These are phyloP conservation scores for Meteorus cinctellus DNA, from an alignment of 2,888 invertebrate species.

Conservation along the genomic window DNA sequence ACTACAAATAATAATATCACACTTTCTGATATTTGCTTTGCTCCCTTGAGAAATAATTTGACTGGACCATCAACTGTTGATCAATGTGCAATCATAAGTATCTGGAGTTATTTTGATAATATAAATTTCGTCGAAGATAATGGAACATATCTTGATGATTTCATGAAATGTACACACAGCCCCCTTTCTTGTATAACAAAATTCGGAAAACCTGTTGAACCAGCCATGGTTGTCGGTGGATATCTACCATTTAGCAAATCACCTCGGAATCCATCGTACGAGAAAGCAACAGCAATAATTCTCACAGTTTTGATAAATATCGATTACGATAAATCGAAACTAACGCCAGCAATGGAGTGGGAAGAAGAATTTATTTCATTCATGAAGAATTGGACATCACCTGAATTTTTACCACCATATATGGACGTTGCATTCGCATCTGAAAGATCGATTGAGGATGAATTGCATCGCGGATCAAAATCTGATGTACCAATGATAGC, in stretches of 20 bases:
- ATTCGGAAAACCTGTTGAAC: conserved; percentile 95
- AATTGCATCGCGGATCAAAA: conserved; percentile 91
- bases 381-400: conserved; percentile 85
- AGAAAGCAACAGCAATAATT: conserved; percentile 90
- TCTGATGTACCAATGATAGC: conserved; percentile 95
- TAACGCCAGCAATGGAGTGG: conserved; percentile 88
- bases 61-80: conserved; percentile 76
- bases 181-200: conserved; percentile 85
- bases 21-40: conserved; percentile 91
- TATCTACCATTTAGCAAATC: conserved; percentile 82
- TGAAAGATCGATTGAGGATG: conserved; percentile 96
- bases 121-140: conserved; percentile 76
- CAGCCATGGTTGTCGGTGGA: conserved; percentile 94
- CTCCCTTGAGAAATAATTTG: conserved; percentile 85
- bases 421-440: conserved; percentile 92
- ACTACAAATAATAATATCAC: conserved; percentile 64
- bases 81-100: conserved; percentile 90
- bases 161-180: conserved; percentile 84
- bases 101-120: conserved; percentile 91
- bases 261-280: conserved; percentile 79
- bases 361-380: conserved; percentile 85
- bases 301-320: conserved; percentile 94
- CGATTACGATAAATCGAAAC: conserved; percentile 83
- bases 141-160: conserved; percentile 81
- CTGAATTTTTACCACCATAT: conserved; percentile 77